A percentile compares a stretch with the other conserved stretches of the same genome.
These are phyloP conservation scores for Nymphalis polychloros DNA, from an alignment of 2,888 invertebrate genomes.

Conservation along the genomic window DNA sequence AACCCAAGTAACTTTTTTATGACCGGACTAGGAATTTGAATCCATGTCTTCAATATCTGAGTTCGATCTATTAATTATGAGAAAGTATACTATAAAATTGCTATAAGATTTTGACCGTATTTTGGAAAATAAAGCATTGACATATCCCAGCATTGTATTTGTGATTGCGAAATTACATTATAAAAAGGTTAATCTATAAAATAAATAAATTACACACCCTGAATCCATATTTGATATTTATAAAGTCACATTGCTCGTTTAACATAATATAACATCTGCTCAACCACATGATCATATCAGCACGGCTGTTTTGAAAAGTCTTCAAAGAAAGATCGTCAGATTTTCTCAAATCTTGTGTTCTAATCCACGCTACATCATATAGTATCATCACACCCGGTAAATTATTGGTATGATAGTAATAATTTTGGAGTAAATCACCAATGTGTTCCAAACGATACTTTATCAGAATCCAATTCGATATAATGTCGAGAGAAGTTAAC, in stretches of 20 bases:
- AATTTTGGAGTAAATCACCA: conserved; percentile 33
- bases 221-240: conserved; percentile 38
- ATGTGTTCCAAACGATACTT: conserved; percentile 37
- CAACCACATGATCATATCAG: conserved; percentile 28
- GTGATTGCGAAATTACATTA: no score
- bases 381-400: conserved; percentile 18
- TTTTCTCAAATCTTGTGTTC: not conserved
- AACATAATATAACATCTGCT: conserved; percentile 38
- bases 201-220: conserved; percentile 37
- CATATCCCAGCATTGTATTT: no score
- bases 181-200: no score
- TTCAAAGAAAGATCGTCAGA: conserved; percentile 26
- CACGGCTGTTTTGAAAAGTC: conserved; percentile 17
- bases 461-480: conserved; percentile 34
- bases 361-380: conserved; percentile 5
- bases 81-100: no score
- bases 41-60: no score
- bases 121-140: no score
- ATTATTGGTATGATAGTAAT: conserved; percentile 20
- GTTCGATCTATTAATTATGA: no score
- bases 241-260: conserved; percentile 36
- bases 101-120: no score
- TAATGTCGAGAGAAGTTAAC: conserved; percentile 33
- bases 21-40: no score
- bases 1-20: no score